Evolutionary conservation across 2,888 invertebrate genomes (phyloP), one percentile per base, ranked within the genome.

Genomic region (Dryobotodes eremita): DNA sequence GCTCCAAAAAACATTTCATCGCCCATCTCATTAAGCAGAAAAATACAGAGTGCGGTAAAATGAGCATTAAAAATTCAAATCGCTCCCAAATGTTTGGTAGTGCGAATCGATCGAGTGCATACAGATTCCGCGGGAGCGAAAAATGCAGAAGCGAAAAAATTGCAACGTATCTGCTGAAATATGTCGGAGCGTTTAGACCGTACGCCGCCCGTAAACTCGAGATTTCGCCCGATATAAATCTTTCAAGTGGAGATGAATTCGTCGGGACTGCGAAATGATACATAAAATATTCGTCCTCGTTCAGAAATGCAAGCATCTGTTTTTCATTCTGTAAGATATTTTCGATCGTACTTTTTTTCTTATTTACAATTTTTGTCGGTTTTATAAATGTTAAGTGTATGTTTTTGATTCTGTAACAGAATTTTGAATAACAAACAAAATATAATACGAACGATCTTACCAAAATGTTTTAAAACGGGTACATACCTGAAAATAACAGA

Each of bases 161-260:
- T 91, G 92, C 91, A 92, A 81, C 89, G 88, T 88, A 89, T 90
- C 87, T 83, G 82, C 83, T 84, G 83, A 90, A 90, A 92, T 92
- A 92, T 91, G 91, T 93, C 91, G 88, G 87, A 84, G 91, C 92
- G 90, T 92, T 94, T 92, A 93, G 92, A 93, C 90, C 92, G 93
- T 91, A 87, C 86, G 89, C 87, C 88, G 85, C 89, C 91, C 89
- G 94, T 94, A 94, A 94, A 94, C 94, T 94, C 92, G 90, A 95
- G 93, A 95, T 95, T 95, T 94, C 90, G 89, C 89, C 91, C 93
- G 94, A 94, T 93, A 95, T 96, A 96, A 96, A 96, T 96, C 96
- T 95, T 95, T 95, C 94, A 92, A 94, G 94, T 93, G 92, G 91
- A 95, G 94, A 95, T 95, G 95, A 95, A 96, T 96, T 94, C 91